Conservation (phyloP, 2,888 invertebrate genomes). For the Euplexia lucipara region DNA sequence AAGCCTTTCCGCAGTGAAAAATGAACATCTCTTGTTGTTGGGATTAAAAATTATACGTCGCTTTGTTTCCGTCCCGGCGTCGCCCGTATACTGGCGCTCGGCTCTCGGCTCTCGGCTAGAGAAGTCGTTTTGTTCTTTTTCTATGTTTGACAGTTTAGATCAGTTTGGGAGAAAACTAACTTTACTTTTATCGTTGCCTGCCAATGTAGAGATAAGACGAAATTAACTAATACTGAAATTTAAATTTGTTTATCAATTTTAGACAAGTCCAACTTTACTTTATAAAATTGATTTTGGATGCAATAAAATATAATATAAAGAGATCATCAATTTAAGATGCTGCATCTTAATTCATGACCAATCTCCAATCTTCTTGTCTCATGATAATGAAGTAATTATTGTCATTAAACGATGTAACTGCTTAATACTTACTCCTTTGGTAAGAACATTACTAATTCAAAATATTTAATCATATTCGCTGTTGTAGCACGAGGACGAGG, state of each 20-base stretch:
- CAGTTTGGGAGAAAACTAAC: no score
- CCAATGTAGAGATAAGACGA: background rate
- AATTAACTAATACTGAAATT: no score
- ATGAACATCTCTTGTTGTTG: conserved; percentile 86
- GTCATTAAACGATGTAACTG: background rate
- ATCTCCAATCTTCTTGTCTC: background rate
- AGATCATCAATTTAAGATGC: no score
- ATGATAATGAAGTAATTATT: background rate
- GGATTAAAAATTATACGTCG: conserved; percentile 87
- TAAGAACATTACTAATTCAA: background rate
- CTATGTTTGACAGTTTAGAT: conserved; percentile 62
- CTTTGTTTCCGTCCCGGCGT: conserved; percentile 73
- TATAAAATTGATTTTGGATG: background rate
- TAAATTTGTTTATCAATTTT: background rate
- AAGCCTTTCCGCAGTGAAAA: conserved; percentile 81
- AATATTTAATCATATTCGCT: background rate
- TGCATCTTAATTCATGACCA: background rate
- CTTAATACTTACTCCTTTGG: background rate
- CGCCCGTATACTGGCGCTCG: conserved; percentile 23
- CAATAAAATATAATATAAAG: background rate
- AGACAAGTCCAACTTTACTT: background rate
- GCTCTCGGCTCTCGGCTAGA: conserved; percentile 21
- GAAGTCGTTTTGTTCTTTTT: conserved; percentile 55
- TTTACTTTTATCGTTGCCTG: no score
- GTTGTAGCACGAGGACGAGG: background rate